Conservation (phyloP, 2,797 vertebrate genomes). For the Lepilemur septentrionalis region DNA sequence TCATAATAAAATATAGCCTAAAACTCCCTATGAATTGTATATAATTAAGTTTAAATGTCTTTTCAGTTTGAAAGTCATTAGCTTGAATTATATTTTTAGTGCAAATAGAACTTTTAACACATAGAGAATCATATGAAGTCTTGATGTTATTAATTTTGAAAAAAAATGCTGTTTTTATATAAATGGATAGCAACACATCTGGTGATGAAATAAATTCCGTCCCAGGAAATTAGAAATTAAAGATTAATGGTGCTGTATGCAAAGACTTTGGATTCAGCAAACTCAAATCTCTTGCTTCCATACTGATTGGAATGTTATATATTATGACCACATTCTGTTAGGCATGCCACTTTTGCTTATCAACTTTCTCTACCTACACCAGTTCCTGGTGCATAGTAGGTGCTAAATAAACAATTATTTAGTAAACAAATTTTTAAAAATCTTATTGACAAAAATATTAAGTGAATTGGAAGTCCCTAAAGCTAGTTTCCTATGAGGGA, state of each 20-base stretch:
- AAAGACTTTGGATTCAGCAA: not conserved
- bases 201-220: not conserved
- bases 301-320: not conserved
- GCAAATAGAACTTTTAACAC: not conserved
- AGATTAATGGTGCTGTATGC: not conserved
- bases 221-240: not conserved
- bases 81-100: not conserved
- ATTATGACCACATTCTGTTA: not conserved
- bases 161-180: not conserved
- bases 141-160: not conserved
- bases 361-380: not conserved
- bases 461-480: not conserved
- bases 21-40: not conserved
- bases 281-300: not conserved
- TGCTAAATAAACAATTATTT: not conserved
- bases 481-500: not conserved
- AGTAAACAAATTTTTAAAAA: not conserved
- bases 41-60: not conserved
- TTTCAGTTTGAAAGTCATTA: not conserved
- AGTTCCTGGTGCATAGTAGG: not conserved
- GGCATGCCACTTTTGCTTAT: not conserved
- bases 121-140: not conserved
- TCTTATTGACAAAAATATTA: not conserved
- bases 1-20: not conserved
- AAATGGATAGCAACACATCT: not conserved